A percentile compares a stretch with the other conserved stretches of the same genome.
Conservation (phyloP, 2,888 invertebrate species). For the Lasioglossum calceatum region DNA sequence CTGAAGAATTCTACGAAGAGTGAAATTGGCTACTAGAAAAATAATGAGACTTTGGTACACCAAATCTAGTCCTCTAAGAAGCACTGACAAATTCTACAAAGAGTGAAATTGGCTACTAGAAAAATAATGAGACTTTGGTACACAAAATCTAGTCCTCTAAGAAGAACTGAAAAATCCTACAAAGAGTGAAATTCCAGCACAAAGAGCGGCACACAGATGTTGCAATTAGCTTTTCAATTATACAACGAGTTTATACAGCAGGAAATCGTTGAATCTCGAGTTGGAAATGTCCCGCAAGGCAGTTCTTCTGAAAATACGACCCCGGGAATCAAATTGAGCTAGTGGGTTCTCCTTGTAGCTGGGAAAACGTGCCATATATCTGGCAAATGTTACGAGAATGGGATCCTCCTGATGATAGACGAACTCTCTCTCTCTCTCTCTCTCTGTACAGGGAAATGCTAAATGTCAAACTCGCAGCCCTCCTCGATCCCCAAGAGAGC, state of each 20-base stretch:
- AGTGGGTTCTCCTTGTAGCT: background rate
- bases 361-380: slow-evolving; percentile 36
- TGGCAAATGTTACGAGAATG: slow-evolving; percentile 66
- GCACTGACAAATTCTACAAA: too few species aligned
- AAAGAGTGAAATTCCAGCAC: background rate
- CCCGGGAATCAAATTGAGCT: slow-evolving; percentile 8
- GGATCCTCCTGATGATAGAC: slow-evolving; percentile 66
- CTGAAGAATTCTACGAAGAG: too few species aligned
- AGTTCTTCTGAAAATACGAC: background rate
- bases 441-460: slow-evolving; percentile 76
- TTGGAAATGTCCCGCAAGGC: background rate
- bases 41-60: too few species aligned
- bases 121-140: too few species aligned
- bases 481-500: slow-evolving; percentile 76
- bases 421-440: slow-evolving; percentile 43
- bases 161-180: too few species aligned
- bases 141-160: too few species aligned
- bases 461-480: slow-evolving; percentile 82
- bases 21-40: too few species aligned
- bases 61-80: too few species aligned
- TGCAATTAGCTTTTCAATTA: background rate
- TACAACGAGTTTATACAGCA: background rate
- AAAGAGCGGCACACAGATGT: background rate
- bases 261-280: background rate
- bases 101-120: too few species aligned